phyloP scores from a whole-genome alignment of 1,140 invertebrate genomes.

The Brachionus sp. region DNA sequence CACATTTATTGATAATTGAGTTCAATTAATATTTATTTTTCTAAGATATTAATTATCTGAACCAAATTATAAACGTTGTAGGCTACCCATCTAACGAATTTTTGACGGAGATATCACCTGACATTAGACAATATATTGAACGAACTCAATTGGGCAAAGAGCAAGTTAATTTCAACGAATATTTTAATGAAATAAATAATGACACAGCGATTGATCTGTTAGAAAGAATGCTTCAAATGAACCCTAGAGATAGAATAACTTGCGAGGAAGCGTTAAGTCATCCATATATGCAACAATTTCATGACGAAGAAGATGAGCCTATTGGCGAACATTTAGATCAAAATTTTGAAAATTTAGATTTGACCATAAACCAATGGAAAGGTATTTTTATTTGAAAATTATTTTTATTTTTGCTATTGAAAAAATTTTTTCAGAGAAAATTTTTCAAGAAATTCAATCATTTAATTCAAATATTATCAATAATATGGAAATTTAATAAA shows the following conservation, averaged over 20 bases:
- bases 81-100: conserved; percentile 72
- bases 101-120: neutral
- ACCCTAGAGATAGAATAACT: conserved; percentile 92
- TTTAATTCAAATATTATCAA: neutral
- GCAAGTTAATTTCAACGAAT: conserved; percentile 1
- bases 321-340: neutral
- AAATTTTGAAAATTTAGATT: neutral
- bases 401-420: neutral
- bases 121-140: neutral
- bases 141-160: conserved; percentile 65
- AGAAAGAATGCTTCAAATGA: conserved; percentile 95
- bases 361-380: neutral
- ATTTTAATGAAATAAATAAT: conserved; percentile 44
- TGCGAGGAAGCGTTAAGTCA: conserved; percentile 95
- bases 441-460: neutral
- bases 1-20: conserved; percentile 66
- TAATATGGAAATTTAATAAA: too few species aligned
- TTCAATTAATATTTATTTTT: neutral
- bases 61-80: conserved; percentile 92
- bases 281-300: conserved; percentile 98
- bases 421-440: neutral
- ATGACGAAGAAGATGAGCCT: conserved; percentile 69
- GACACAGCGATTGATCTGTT: conserved; percentile 89
- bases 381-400: neutral
- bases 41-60: conserved; percentile 84